Evolutionary conservation across 2,888 invertebrate species (phyloP).

Genomic region (Lasioglossum malachurum): DNA sequence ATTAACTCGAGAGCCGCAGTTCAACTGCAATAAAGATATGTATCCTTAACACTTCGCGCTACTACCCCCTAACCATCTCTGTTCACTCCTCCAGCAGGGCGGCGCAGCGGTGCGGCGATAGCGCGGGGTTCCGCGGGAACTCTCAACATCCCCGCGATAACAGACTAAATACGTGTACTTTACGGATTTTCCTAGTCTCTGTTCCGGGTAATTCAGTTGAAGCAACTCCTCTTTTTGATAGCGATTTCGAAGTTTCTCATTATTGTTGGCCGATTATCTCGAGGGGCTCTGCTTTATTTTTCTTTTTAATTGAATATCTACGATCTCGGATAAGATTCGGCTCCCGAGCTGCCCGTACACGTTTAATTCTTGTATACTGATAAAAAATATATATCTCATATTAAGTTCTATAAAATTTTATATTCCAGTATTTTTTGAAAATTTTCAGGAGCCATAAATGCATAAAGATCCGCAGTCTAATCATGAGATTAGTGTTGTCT

Average conservation of each 20-base stretch:
- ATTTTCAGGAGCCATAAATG: too few species aligned
- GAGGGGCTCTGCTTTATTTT: not conserved
- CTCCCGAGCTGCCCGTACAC: too few species aligned
- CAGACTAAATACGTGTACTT: conserved; percentile 17
- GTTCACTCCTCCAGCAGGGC: not conserved
- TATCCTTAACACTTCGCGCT: conserved; percentile 18
- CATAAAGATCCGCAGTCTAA: too few species aligned
- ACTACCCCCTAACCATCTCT: not conserved
- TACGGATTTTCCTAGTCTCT: conserved; percentile 1
- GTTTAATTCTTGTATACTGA: too few species aligned
- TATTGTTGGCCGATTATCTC: not conserved
- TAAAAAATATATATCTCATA: too few species aligned
- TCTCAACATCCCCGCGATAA: conserved; percentile 19
- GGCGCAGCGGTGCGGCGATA: not conserved
- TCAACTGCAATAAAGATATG: conserved; percentile 37
- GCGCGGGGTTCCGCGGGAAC: conserved; percentile 20
- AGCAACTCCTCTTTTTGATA: not conserved
- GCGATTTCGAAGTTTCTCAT: not conserved
- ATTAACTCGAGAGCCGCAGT: conserved; percentile 46
- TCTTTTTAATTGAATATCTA: not conserved
- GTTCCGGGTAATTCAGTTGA: not conserved
- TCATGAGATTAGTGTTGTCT: too few species aligned
- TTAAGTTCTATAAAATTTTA: too few species aligned
- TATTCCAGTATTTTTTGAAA: too few species aligned
- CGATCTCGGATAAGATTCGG: too few species aligned